Base-by-base conservation (phyloP, 2,888 invertebrate species). In the Portevinia maculata region DNA sequence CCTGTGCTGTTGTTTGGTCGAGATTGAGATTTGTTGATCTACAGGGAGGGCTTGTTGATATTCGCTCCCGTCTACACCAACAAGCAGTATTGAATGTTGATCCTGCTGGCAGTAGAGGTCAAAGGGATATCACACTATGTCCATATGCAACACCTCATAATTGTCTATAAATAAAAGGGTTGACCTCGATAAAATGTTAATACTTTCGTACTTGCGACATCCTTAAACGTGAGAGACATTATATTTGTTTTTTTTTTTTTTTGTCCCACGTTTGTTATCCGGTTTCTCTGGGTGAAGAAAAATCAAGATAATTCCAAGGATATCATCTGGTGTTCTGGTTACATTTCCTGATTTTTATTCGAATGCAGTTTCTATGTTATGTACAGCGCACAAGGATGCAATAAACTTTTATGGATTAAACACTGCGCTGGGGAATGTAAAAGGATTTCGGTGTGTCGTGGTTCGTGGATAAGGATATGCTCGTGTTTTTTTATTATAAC, bases 331-430 rank as follows among this genome's bases (percentile, higher is more conserved):
- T 34, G 30, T 53, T 17, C 34, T 34, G 34, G 17, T 32, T 41
- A 71, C 53, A 50, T 75, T 67, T 67, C 59, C 75, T 67, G 44
- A 44, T 55, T 60, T 67, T 67, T 52, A 69, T 60, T 69, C 60
- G 52, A 67, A 60, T 75, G 67, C 67, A 69, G 59, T 60, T 67
- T 75, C 52, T 46, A 34, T 41, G 44, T 57, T 15, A 15, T 32
- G 50, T 55, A 41, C 59, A 15, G 4, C 37, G 4, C 55, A 41
- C 57, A 59, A 57, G 65, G 74, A 67, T 60, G 75, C 67, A 60
- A 75, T 75, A 75, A 75, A 75, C 60, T 75, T 75, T 75, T 75
- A 75, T 75, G 67, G 75, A 75, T 75, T 75, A 75, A 75, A 53
- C 67, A 59, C 50, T 52, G 39, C 64, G 73, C 64, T 28, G 30